Evolutionary conservation across 2,113 vertebrate genomes (phyloP).

Genomic region (Xerus inauris): DNA sequence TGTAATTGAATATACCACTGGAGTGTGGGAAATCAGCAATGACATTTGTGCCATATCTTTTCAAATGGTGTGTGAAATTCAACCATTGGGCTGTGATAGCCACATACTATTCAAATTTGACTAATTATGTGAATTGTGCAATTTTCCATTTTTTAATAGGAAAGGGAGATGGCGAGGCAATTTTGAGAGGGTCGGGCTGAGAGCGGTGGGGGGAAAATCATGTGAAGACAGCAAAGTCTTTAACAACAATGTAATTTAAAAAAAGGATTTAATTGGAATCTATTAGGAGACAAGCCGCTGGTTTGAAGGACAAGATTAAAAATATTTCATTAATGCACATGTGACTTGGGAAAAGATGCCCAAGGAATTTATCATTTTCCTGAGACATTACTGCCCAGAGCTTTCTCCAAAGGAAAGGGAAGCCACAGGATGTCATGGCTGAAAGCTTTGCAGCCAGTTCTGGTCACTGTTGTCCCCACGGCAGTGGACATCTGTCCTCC

Average conservation of each 20-base stretch:
- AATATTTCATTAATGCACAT: conserved; percentile 79
- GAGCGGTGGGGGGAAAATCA: neutral
- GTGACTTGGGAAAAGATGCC: conserved; percentile 32
- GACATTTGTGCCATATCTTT: conserved; percentile 64
- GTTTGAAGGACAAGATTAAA: conserved; percentile 78
- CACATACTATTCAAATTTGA: conserved; percentile 73
- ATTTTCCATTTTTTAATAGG: conserved; percentile 80
- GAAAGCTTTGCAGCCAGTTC: too few species aligned
- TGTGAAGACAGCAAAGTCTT: conserved; percentile 64
- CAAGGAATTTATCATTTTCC: neutral
- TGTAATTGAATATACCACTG: conserved; percentile 76
- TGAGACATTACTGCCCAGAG: neutral
- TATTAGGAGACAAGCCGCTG: conserved; percentile 77
- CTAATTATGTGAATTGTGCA: conserved; percentile 78
- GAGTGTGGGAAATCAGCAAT: conserved; percentile 61
- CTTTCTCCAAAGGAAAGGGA: neutral
- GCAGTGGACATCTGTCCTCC: accelerated
- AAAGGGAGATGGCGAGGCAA: conserved; percentile 63
- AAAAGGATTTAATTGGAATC: conserved; percentile 80
- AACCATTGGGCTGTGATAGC: conserved; percentile 74
- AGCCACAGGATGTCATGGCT: accelerated
- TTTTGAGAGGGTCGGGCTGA: conserved; percentile 61
- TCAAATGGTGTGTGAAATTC: conserved; percentile 87
- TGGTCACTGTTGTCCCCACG: accelerated
- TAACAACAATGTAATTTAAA: conserved; percentile 72